These are phyloP conservation scores for Ischnus inquisitorius DNA, from an alignment of 2,888 invertebrate genomes.

Conservation along the genomic window DNA sequence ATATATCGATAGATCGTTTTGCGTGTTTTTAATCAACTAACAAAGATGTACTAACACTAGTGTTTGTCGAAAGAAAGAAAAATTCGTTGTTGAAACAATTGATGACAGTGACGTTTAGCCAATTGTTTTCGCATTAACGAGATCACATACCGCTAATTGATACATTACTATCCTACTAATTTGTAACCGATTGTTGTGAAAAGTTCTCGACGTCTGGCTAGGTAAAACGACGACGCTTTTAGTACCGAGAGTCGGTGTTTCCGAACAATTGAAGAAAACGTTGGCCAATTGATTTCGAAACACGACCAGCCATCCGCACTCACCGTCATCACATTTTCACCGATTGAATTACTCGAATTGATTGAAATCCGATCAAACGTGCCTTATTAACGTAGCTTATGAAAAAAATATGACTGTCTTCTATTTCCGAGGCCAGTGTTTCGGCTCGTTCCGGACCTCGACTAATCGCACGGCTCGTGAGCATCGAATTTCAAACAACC, in stretches of 20 bases:
- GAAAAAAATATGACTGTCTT: conserved; percentile 27
- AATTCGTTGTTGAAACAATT: conserved; percentile 44
- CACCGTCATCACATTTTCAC: not conserved
- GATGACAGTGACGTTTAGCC: conserved; percentile 51
- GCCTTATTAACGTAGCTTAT: conserved; percentile 26
- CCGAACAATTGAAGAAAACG: conserved; percentile 61
- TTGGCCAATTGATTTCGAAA: conserved; percentile 61
- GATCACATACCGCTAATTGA: conserved; percentile 56
- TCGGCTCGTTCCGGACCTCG: conserved; percentile 34
- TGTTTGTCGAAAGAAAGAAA: conserved; percentile 7
- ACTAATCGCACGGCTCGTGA: conserved; percentile 34
- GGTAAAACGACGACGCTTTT: conserved; percentile 16
- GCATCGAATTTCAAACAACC: conserved; percentile 24
- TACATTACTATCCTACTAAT: conserved; percentile 12
- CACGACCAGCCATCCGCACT: not conserved
- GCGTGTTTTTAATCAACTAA: conserved; percentile 16
- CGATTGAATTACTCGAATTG: not conserved
- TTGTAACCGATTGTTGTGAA: conserved; percentile 18
- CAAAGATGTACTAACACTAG: conserved; percentile 22
- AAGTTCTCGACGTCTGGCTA: conserved; percentile 8
- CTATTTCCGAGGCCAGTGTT: conserved; percentile 18
- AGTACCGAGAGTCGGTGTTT: conserved; percentile 44
- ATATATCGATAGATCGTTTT: not conserved
- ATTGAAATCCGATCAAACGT: conserved; percentile 46
- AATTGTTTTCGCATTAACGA: conserved; percentile 44